Conservation (phyloP, 2,113 vertebrate species). For the Bombycilla garrulus region DNA sequence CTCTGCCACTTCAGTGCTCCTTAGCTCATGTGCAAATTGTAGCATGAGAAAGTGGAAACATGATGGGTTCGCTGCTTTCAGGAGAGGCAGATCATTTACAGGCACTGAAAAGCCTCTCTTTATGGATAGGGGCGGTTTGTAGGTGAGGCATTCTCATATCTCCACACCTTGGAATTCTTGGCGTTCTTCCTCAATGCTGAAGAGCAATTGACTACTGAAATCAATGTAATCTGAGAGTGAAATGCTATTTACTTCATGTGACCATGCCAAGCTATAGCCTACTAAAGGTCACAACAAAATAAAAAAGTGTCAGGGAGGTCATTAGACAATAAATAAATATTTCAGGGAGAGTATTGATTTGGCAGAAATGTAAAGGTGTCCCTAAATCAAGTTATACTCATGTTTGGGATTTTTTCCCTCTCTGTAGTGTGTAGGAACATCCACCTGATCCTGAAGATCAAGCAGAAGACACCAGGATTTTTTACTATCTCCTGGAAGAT, state of each 20-base stretch:
- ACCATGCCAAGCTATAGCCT: neutral
- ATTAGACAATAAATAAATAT: neutral
- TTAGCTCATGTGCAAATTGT: neutral
- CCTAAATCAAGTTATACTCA: neutral
- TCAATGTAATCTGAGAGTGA: neutral
- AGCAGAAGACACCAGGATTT: neutral
- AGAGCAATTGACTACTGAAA: neutral
- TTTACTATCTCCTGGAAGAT: neutral
- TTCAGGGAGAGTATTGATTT: neutral
- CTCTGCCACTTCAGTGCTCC: neutral
- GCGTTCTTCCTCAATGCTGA: neutral
- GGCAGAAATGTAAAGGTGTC: neutral
- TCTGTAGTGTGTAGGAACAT: neutral
- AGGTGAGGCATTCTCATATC: neutral
- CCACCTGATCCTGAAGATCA: neutral
- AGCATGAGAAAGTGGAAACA: neutral
- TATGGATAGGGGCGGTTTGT: neutral
- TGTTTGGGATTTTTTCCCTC: neutral
- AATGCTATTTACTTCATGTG: neutral
- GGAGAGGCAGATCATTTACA: neutral
- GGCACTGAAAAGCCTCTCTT: neutral
- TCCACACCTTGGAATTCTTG: neutral
- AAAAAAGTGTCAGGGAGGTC: neutral
- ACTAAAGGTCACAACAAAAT: neutral
- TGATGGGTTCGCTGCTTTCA: neutral